Evolutionary conservation across 2,888 invertebrate species (phyloP).

Genomic region (Meloe dianella): DNA sequence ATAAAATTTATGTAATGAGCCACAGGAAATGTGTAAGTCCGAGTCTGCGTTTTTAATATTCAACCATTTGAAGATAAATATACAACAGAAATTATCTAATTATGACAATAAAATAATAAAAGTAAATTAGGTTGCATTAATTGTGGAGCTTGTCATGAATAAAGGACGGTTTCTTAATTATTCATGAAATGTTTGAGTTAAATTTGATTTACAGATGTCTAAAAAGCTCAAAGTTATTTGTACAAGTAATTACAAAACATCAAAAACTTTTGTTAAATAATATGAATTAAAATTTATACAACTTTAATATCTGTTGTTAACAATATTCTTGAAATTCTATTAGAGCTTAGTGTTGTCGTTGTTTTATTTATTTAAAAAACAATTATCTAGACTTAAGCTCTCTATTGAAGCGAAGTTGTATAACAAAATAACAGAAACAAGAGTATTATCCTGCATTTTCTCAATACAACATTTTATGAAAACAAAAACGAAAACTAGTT

Average conservation of each 20-base stretch:
- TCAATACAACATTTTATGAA: not conserved
- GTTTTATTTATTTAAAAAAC: not conserved
- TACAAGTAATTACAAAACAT: not conserved
- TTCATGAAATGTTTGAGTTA: not conserved
- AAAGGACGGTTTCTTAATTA: not conserved
- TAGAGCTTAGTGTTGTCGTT: not conserved
- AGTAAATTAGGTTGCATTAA: not conserved
- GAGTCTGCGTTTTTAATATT: too few relatives aligned
- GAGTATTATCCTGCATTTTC: not conserved
- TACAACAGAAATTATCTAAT: too few relatives aligned
- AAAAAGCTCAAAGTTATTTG: not conserved
- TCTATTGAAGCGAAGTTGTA: not conserved
- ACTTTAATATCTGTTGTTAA: not conserved
- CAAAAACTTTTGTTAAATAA: not conserved
- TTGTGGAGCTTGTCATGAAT: not conserved
- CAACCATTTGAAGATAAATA: too few relatives aligned
- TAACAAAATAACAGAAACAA: not conserved
- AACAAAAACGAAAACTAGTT: not conserved
- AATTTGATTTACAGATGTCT: not conserved
- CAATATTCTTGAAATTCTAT: not conserved
- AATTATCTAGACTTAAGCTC: not conserved
- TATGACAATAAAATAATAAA: not conserved
- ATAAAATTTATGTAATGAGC: too few relatives aligned
- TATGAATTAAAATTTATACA: not conserved
- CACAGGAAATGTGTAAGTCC: too few relatives aligned